Percentiles rank a stretch among this genome's conserved stretches.
Evolutionary conservation across 2,113 vertebrate genomes (phyloP).

Genomic region (Forbesichthys papilliferus): DNA sequence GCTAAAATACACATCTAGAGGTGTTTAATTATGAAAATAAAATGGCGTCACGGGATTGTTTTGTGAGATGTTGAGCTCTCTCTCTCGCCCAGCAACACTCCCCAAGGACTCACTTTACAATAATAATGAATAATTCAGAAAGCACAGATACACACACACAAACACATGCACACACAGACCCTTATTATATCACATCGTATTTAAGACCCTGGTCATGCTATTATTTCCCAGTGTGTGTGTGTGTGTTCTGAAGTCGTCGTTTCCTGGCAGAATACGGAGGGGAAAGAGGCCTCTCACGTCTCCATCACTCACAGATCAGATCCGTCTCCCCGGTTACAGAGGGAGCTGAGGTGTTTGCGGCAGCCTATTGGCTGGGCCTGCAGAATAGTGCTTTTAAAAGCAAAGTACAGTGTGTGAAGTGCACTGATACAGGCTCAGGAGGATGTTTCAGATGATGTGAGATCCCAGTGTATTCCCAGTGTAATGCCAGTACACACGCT

Average conservation of each 20-base stretch:
- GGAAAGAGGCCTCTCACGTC: neutral
- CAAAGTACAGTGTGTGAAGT: neutral
- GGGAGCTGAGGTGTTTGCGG: slow-evolving; percentile 35
- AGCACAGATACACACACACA: slow-evolving; percentile 54
- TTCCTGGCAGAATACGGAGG: neutral
- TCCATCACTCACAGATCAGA: slow-evolving; percentile 4
- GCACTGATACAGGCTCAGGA: no score
- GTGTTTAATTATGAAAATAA: slow-evolving; percentile 64
- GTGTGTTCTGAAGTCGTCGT: neutral
- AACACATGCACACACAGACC: slow-evolving; percentile 44
- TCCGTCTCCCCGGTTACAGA: slow-evolving; percentile 25
- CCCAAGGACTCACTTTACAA: slow-evolving; percentile 41
- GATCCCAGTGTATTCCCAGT: no score
- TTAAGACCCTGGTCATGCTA: slow-evolving; percentile 47
- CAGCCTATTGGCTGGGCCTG: slow-evolving; percentile 3
- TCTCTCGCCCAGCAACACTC: slow-evolving; percentile 22
- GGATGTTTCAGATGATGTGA: no score
- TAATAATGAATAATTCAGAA: slow-evolving; percentile 74
- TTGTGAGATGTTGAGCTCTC: slow-evolving; percentile 2
- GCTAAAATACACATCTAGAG: slow-evolving; percentile 57
- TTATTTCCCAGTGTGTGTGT: slow-evolving; percentile 48
- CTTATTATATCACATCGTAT: slow-evolving; percentile 78
- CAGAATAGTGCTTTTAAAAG: neutral
- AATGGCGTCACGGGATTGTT: slow-evolving; percentile 43
- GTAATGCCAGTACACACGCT: no score